Evolutionary conservation across 2,888 invertebrate species (phyloP).

Genomic region (Polyommatus iphigenia): DNA sequence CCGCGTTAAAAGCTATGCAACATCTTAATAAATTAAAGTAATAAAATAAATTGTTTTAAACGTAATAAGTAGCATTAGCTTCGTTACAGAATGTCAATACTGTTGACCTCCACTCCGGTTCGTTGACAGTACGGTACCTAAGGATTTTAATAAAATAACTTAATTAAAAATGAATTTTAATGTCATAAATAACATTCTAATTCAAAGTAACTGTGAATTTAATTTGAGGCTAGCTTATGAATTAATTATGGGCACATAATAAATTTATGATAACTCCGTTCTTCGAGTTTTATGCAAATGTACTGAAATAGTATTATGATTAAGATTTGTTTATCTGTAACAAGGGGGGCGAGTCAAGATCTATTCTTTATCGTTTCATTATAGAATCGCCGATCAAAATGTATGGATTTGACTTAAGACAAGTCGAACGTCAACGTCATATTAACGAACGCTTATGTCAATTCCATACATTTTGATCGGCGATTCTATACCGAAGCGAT

Average conservation of each 20-base stretch:
- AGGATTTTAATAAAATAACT: conserved; percentile 11
- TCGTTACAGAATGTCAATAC: background rate
- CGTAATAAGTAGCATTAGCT: background rate
- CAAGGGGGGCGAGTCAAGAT: no score
- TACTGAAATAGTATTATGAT: conserved; percentile 11
- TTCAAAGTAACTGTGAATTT: conserved; percentile 22
- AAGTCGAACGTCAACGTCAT: no score
- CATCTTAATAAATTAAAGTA: no score
- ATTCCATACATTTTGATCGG: no score
- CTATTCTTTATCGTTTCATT: no score
- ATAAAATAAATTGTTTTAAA: no score
- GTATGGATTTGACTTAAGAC: no score
- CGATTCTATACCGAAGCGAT: no score
- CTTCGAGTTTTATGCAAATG: conserved; percentile 16
- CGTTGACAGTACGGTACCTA: background rate
- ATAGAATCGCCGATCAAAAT: no score
- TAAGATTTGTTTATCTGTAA: conserved; percentile 1
- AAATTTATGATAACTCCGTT: conserved; percentile 12
- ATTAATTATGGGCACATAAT: conserved; percentile 20
- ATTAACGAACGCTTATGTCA: no score
- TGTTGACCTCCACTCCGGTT: conserved; percentile 14
- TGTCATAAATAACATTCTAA: conserved; percentile 19
- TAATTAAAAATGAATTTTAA: conserved; percentile 23
- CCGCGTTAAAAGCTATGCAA: no score
- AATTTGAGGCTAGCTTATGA: conserved; percentile 14